These are phyloP conservation scores for Amyelois transitella DNA, from an alignment of 1,140 invertebrate genomes.

Conservation along the genomic window DNA sequence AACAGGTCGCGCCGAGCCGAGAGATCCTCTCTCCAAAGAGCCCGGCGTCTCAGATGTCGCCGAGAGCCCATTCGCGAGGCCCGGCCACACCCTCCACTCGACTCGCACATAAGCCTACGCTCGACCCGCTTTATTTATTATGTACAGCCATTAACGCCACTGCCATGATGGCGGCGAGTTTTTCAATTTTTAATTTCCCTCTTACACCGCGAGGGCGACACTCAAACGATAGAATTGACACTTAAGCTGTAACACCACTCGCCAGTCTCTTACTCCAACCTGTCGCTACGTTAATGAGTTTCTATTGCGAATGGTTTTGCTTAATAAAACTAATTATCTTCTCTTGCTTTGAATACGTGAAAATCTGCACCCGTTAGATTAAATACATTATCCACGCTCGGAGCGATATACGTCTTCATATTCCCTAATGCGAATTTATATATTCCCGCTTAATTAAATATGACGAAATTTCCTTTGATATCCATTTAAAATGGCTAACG, in stretches of 20 bases:
- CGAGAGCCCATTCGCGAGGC: constrained; percentile 64
- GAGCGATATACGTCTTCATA: background rate
- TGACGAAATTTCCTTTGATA: constrained; percentile 1
- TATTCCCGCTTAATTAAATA: background rate
- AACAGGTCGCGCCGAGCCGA: constrained; percentile 55
- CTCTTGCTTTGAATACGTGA: background rate
- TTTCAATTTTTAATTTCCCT: constrained; percentile 71
- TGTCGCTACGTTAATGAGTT: constrained; percentile 20
- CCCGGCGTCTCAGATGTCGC: constrained; percentile 66
- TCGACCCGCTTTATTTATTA: constrained; percentile 71
- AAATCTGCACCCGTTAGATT: background rate
- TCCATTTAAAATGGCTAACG: constrained; percentile 17
- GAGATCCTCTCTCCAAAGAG: constrained; percentile 60
- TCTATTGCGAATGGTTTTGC: constrained; percentile 13
- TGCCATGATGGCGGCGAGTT: constrained; percentile 65
- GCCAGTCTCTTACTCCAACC: constrained; percentile 14
- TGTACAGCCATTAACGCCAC: constrained; percentile 71
- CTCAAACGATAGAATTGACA: constrained; percentile 55
- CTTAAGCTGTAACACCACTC: constrained; percentile 49
- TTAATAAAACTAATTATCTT: background rate
- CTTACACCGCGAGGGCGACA: constrained; percentile 41
- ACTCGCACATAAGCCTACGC: constrained; percentile 67
- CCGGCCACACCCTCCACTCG: constrained; percentile 68
- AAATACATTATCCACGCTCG: background rate
- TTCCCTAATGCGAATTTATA: background rate